Evolutionary conservation across 2,797 vertebrate genomes (phyloP), one percentile per base, ranked within the genome.

Genomic region (Myiotriccus ornatus): DNA sequence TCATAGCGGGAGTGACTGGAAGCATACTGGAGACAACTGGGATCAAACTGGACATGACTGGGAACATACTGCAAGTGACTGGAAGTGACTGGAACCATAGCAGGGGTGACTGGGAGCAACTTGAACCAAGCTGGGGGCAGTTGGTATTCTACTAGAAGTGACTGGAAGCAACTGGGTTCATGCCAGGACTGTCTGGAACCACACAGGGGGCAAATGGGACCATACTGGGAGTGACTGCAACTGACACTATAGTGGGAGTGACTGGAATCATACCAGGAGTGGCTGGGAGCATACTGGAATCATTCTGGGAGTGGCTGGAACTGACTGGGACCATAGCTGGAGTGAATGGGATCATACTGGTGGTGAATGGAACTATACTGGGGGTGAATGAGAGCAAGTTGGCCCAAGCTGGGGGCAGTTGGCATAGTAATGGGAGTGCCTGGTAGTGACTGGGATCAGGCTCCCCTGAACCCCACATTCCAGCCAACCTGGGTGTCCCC

Each of bases 401-500:
- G n/a, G 55, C 34, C n/a, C 22, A 16, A 34, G 9, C 9, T 34
- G 22, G 9, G 9, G 55, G n/a, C n/a, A 57, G 16, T 16, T 57
- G 55, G 55, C 14, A 35, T 35, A 57, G 35, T 35, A 57, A 11
- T 57, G n/a, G 22, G 22, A 57, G n/a, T 57, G 55, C 23, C n/a
- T 34, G n/a, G 14, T 9, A 22, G 9, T 7, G 6, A 24, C 55
- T 35, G 55, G 14, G 15, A 37, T 37, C 34, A 59, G 52, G 30
- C 7, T 7, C 27, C 4, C 27, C 39, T 32, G 5, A 19, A 37
- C 14, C n/a, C 22, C 23, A 37, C 27, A 53, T 71, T 34, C n/a
- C 2, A 3, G 28, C 14, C 55, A 22, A n/a, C 12, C 5, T 0
- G 1, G 9, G 7, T n/a, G n/a, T 62, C 28, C 28, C 21, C 12